Evolutionary conservation across 2,888 invertebrate species (phyloP), one percentile per base, ranked within the genome.

Genomic region (Drosophila tanythrix): DNA sequence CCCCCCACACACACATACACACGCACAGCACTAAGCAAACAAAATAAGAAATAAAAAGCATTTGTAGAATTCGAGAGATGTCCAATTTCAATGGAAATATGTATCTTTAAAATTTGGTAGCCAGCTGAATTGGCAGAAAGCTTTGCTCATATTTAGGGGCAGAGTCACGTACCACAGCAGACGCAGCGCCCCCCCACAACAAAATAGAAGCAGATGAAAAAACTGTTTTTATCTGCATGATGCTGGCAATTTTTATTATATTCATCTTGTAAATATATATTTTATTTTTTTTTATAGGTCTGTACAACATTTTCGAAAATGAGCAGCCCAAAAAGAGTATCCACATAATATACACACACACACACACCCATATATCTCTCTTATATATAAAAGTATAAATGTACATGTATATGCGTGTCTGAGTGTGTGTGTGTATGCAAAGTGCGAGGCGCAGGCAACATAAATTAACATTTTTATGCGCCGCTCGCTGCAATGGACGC

Each of bases 391-490:
- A 61, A 59, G 50, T 48, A 56, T 43, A 63, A 27, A 59, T 50
- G 35, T 60, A 65, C 31, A 53, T 43, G 31, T 51, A 51, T 40
- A 61, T 62, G 53, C 31, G 35, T 68, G 56, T 8, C 2, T 21
- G 21, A 21, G n/a, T 43, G 21, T 46, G 43, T 38, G 18, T 46
- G 46, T 79, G 53, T 70, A 89, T 89, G 83, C 85, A 84, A 89
- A 82, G 74, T 71, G 73, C 67, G 76, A 86, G 84, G 87, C 89
- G 79, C 87, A 79, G 74, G 50, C 74, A 68, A 88, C 85, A 89
- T 86, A 89, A 86, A 86, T 86, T 86, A 89, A 89, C 85, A 89
- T 86, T 86, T 86, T 86, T 88, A 86, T 86, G 80, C 88, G 88
- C 82, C 81, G 88, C 77, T 82, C 81, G 88, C 74, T 88, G 90